Evolutionary conservation across 2,797 vertebrate genomes (phyloP).

Genomic region (Simalia tracyae): DNA sequence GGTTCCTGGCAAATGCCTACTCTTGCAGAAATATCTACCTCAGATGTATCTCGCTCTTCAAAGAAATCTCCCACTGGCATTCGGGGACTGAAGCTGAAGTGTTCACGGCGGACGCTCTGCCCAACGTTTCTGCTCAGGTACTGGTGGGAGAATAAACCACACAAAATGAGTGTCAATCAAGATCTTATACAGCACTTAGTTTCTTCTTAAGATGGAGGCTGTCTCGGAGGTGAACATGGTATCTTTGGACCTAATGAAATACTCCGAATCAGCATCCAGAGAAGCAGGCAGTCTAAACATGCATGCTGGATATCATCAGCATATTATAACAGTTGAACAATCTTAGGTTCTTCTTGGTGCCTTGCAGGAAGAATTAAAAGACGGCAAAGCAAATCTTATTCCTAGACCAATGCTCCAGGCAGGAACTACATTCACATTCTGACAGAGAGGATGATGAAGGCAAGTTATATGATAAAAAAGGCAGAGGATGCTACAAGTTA

Average conservation of each 20-base stretch:
- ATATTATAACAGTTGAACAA: not conserved
- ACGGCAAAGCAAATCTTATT: not conserved
- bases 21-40: conserved; percentile 74
- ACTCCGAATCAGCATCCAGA: not conserved
- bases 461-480: not conserved
- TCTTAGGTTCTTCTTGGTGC: not conserved
- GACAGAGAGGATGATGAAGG: not conserved
- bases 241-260: too few species aligned
- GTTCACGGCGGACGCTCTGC: conserved; percentile 85
- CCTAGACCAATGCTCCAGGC: not conserved
- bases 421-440: not conserved
- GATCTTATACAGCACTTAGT: not conserved
- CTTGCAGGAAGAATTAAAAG: not conserved
- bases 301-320: not conserved
- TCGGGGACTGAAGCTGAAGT: conserved; percentile 98
- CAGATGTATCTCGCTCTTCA: conserved; percentile 87
- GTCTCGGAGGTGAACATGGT: not conserved
- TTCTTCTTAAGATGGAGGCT: not conserved
- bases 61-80: conserved; percentile 97
- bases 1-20: not conserved
- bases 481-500: not conserved
- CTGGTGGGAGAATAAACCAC: conserved; percentile 65
- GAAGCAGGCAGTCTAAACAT: not conserved
- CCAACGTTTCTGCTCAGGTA: conserved; percentile 89
- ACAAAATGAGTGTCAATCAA: not conserved